Conservation (phyloP, 2,888 invertebrate genomes). For the Listrodromus nycthemerus region DNA sequence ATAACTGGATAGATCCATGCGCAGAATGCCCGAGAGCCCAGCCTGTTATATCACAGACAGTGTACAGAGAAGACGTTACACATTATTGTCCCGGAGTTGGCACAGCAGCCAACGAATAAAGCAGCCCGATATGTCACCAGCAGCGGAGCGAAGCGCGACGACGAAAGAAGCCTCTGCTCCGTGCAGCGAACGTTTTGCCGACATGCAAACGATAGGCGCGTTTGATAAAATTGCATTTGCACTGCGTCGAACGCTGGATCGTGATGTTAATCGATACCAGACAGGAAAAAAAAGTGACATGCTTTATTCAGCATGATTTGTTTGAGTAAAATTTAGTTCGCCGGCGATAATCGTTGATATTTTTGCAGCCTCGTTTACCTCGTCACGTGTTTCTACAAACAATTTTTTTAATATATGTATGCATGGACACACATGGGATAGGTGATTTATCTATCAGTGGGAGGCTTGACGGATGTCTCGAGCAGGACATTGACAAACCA, state of each 20-base stretch:
- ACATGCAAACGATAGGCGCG: not conserved
- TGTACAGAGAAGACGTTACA: slow-evolving; percentile 12
- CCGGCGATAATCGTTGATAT: not conserved
- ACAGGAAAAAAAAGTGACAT: not conserved
- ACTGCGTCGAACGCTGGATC: not conserved
- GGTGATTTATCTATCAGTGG: no score
- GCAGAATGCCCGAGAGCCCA: slow-evolving; percentile 24
- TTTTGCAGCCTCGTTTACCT: not conserved
- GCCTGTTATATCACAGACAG: slow-evolving; percentile 10
- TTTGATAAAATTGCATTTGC: not conserved
- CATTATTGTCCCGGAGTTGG: slow-evolving; percentile 39
- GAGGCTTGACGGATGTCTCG: no score
- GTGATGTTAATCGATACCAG: not conserved
- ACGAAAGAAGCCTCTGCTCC: slow-evolving; percentile 29
- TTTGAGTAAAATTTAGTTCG: not conserved
- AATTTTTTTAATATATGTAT: not conserved
- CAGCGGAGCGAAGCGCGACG: not conserved
- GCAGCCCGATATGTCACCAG: slow-evolving; percentile 3
- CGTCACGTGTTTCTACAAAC: not conserved
- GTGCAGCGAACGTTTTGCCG: not conserved
- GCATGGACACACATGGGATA: no score
- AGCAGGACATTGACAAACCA: no score
- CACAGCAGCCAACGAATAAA: slow-evolving; percentile 23
- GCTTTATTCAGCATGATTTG: not conserved
- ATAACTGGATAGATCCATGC: slow-evolving; percentile 43